Evolutionary conservation across 2,113 vertebrate species (phyloP).

Genomic region (Muscicapa adusta): DNA sequence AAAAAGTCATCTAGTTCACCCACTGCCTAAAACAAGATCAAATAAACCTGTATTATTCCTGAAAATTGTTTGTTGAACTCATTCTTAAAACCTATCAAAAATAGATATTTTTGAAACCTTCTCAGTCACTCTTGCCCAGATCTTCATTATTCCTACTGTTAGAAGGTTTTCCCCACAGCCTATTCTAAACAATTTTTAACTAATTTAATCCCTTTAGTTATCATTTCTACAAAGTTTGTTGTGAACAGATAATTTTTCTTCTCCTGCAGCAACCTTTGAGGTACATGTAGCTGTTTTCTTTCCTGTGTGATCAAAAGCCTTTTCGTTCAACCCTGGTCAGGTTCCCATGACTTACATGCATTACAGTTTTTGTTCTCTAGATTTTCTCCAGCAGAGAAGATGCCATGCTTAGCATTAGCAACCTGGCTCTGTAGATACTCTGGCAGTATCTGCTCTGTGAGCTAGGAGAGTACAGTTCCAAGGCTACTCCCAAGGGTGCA

Average conservation of each 20-base stretch:
- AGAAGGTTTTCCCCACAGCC: background rate
- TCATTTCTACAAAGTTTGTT: background rate
- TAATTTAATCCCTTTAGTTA: background rate
- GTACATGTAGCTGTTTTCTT: background rate
- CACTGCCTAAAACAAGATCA: background rate
- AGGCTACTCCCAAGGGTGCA: background rate
- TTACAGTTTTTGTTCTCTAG: background rate
- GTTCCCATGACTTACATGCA: rapidly evolving
- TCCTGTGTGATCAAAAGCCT: background rate
- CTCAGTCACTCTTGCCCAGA: background rate
- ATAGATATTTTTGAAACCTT: background rate
- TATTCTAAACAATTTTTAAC: background rate
- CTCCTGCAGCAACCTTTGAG: background rate
- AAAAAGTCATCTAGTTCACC: background rate
- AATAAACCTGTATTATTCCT: background rate
- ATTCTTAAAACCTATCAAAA: background rate
- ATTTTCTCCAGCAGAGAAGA: background rate
- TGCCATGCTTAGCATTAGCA: background rate
- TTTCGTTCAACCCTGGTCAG: background rate
- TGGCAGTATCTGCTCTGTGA: background rate
- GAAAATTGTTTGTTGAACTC: background rate
- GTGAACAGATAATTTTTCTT: background rate
- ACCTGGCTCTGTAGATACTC: no score
- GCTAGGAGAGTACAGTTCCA: background rate
- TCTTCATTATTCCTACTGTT: background rate